Percentiles rank a stretch among this genome's conserved stretches.
Evolutionary conservation across 1,140 invertebrate species (phyloP).

Genomic region (Pararge aegeria): DNA sequence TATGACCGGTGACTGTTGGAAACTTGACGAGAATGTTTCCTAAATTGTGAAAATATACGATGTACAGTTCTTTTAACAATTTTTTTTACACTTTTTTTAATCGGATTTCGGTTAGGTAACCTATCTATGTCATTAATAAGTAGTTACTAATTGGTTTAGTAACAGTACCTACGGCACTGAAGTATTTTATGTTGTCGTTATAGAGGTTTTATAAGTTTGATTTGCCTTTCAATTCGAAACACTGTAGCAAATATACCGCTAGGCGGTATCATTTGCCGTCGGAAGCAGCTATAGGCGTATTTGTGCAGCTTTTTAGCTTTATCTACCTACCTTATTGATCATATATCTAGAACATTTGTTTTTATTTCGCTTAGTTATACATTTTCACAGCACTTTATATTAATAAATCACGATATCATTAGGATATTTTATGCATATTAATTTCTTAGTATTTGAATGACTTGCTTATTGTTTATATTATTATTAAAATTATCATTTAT

Average conservation of each 20-base stretch:
- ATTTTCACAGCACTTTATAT: not conserved
- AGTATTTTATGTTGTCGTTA: not conserved
- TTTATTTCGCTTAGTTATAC: not conserved
- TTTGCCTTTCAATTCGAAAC: not conserved
- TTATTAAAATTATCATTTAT: no score
- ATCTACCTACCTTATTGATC: not conserved
- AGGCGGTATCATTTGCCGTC: constrained; percentile 40
- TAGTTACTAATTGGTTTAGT: not conserved
- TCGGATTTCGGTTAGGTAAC: not conserved
- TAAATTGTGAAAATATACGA: not conserved
- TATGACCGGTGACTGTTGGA: constrained; percentile 65
- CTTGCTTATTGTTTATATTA: no score
- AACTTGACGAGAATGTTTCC: constrained; percentile 33
- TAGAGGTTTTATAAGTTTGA: not conserved
- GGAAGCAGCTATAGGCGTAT: constrained; percentile 45
- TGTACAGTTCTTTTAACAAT: not conserved
- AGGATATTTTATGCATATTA: not conserved
- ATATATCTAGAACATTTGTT: not conserved
- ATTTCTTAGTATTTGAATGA: constrained; percentile 1
- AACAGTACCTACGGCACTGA: not conserved
- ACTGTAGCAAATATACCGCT: not conserved
- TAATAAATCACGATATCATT: not conserved
- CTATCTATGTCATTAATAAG: not conserved
- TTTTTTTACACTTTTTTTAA: not conserved
- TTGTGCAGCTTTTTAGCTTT: constrained; percentile 16